Percentiles rank a stretch among this genome's conserved stretches.
These are phyloP conservation scores for Leptopilina clavipes DNA, from an alignment of 1,140 invertebrate species.

Conservation along the genomic window DNA sequence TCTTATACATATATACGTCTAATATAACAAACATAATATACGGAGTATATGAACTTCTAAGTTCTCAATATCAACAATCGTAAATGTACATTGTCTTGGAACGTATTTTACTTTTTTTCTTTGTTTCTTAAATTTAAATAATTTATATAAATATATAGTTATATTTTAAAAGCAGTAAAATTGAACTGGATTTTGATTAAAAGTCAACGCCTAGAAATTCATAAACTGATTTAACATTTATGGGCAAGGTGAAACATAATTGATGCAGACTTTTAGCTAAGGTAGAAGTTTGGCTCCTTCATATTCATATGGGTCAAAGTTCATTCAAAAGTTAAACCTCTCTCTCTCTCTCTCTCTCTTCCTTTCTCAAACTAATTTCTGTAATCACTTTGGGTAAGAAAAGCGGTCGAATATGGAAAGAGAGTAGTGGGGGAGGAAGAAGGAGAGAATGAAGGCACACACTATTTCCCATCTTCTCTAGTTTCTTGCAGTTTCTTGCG, in stretches of 20 bases:
- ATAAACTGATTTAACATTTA: slow-evolving; percentile 18
- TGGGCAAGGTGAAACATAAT: slow-evolving; percentile 20
- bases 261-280: slow-evolving; percentile 18
- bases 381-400: slow-evolving; percentile 9
- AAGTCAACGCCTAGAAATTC: background rate
- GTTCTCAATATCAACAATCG: no score
- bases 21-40: no score
- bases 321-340: background rate
- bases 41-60: no score
- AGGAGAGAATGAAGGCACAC: background rate
- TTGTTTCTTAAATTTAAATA: no score
- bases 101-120: no score
- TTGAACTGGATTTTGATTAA: background rate
- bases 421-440: background rate
- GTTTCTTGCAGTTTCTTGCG: background rate
- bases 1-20: background rate
- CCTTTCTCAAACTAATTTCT: slow-evolving; percentile 7
- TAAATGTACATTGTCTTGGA: no score
- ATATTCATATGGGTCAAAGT: slow-evolving; percentile 26
- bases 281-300: background rate
- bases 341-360: background rate
- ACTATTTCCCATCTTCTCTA: background rate
- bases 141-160: no score
- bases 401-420: background rate
- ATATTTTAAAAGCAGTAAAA: background rate